phyloP scores from a whole-genome alignment of 2,113 vertebrate species.

The Fulmarus glacialis region DNA sequence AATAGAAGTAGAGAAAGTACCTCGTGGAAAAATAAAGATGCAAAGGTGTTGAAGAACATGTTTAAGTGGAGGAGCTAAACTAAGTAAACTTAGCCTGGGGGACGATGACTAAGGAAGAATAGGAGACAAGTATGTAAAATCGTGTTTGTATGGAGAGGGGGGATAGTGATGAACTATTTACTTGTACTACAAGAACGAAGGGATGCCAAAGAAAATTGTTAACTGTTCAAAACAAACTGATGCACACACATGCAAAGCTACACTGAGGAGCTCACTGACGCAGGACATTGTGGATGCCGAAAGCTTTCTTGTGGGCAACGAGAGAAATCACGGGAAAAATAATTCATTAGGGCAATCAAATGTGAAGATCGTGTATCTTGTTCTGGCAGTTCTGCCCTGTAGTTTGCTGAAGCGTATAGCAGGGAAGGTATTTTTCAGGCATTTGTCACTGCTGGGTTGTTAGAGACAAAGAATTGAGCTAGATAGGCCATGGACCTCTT shows the following conservation, averaged over 20 bases:
- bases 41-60: not conserved
- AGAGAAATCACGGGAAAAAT: not conserved
- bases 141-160: fast-evolving
- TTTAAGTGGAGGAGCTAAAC: not conserved
- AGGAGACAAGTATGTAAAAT: not conserved
- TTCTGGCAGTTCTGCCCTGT: not conserved
- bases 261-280: fast-evolving
- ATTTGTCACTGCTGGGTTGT: not conserved
- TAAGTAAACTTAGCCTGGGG: not conserved
- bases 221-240: not conserved
- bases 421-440: not conserved
- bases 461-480: not conserved
- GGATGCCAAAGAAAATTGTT: not conserved
- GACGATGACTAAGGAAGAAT: not conserved
- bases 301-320: not conserved
- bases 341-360: not conserved
- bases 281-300: fast-evolving
- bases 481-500: not conserved
- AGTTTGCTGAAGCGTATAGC: not conserved
- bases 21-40: not conserved
- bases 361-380: not conserved
- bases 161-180: not conserved
- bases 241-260: not conserved
- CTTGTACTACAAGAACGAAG: not conserved
- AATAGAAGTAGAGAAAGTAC: slow-evolving; percentile 30